phyloP scores from a whole-genome alignment of 2,113 vertebrate genomes.

The Labrus mixtus region DNA sequence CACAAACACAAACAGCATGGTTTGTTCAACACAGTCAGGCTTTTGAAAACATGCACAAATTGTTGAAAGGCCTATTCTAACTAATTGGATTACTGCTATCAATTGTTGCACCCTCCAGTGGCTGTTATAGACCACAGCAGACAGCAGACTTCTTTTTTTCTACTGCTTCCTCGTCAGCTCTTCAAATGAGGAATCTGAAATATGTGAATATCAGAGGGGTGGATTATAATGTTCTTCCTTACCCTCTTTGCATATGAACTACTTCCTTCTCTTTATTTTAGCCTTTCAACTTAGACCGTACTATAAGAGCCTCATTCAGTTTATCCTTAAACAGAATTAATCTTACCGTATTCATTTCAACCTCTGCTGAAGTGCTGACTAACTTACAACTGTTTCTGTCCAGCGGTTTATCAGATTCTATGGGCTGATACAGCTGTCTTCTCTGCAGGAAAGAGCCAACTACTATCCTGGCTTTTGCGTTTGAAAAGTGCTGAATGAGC shows the following conservation, averaged over 20 bases:
- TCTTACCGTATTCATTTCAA: background rate
- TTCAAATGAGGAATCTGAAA: constrained; percentile 10
- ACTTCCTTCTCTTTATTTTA: background rate
- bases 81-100: constrained; percentile 20
- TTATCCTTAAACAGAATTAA: constrained; percentile 13
- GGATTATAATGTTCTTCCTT: background rate
- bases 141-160: background rate
- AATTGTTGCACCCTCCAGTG: constrained; percentile 20
- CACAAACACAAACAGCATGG: constrained; percentile 8
- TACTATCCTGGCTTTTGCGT: background rate
- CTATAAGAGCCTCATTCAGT: background rate
- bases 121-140: background rate
- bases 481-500: background rate
- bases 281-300: background rate
- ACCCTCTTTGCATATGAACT: constrained; percentile 7
- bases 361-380: background rate
- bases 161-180: constrained; percentile 3
- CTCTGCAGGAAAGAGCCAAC: background rate
- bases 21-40: constrained; percentile 25
- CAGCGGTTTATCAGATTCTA: background rate
- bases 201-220: background rate
- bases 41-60: constrained; percentile 31
- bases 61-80: constrained; percentile 30
- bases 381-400: background rate
- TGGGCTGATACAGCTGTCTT: background rate